Evolutionary conservation across 2,888 invertebrate species (phyloP).

Genomic region (Neria commutata): DNA sequence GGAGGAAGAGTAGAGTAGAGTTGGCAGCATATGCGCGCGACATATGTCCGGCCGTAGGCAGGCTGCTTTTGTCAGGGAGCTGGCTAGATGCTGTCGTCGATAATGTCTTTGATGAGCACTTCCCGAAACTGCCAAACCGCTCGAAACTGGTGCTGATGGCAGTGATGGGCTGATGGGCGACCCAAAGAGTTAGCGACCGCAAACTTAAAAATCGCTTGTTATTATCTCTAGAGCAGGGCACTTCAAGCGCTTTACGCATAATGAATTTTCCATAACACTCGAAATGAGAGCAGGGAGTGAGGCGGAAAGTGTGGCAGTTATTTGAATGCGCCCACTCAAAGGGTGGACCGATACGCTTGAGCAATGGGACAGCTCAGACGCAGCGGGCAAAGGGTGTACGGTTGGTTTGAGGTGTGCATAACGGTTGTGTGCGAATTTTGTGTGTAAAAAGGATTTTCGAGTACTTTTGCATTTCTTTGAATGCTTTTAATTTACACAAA

Average conservation of each 20-base stretch:
- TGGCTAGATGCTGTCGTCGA: neutral
- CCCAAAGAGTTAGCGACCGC: neutral
- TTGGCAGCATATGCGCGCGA: conserved; percentile 15
- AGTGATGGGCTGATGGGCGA: neutral
- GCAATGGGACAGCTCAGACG: neutral
- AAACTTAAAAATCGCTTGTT: neutral
- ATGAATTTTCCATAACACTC: conserved; percentile 30
- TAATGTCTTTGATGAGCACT: too few species aligned
- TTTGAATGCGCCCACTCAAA: too few species aligned
- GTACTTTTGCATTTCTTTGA: neutral
- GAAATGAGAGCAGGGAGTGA: neutral
- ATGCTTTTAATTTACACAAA: neutral
- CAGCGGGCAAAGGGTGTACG: neutral
- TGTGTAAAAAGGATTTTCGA: neutral
- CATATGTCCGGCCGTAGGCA: conserved; percentile 9
- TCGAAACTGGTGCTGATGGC: conserved; percentile 2
- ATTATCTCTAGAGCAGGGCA: neutral
- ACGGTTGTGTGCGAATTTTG: neutral
- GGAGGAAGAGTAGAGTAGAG: neutral
- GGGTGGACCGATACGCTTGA: neutral
- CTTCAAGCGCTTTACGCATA: conserved; percentile 34
- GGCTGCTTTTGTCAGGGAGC: too few species aligned
- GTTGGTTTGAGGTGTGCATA: neutral
- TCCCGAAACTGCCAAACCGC: too few species aligned
- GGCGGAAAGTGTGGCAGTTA: neutral